Percentiles rank a stretch among this genome's conserved stretches.
Evolutionary conservation across 2,113 vertebrate species (phyloP).

Genomic region (Varanus komodoensis): DNA sequence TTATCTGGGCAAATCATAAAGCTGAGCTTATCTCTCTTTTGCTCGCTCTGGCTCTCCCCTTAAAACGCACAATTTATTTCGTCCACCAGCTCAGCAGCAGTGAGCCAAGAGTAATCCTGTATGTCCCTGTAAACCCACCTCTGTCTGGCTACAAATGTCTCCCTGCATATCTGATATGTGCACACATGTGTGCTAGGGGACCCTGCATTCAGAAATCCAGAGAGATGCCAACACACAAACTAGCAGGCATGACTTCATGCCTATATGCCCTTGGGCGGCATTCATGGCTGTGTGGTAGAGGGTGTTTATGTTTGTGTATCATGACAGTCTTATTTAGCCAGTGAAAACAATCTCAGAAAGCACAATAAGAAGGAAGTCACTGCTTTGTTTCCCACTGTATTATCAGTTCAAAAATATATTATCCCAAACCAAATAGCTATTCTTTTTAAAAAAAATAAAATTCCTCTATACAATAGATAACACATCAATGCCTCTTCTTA

Average conservation of each 20-base stretch:
- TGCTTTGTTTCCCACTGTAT: constrained; percentile 14
- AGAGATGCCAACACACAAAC: constrained; percentile 4
- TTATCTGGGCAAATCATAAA: constrained; percentile 77
- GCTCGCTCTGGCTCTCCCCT: constrained; percentile 10
- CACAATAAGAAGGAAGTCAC: constrained; percentile 16
- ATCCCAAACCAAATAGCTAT: not conserved
- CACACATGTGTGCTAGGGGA: not conserved
- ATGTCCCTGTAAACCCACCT: constrained; percentile 47
- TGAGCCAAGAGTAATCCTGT: constrained; percentile 61
- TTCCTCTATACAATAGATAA: not conserved
- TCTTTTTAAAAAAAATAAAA: not conserved
- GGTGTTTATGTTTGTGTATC: rapidly evolving
- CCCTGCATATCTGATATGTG: not conserved
- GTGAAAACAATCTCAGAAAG: not conserved
- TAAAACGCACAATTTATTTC: constrained; percentile 71
- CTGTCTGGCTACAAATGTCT: not conserved
- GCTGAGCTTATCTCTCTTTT: constrained; percentile 70
- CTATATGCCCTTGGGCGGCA: not conserved
- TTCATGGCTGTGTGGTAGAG: not conserved
- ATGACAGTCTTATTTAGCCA: not conserved
- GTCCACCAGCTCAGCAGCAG: constrained; percentile 42
- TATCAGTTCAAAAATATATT: constrained; percentile 21
- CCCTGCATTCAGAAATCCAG: rapidly evolving
- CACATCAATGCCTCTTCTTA: not conserved
- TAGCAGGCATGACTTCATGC: not conserved